These are phyloP conservation scores for Luidia sarsii DNA, from an alignment of 53 echinoderm and acorn worm species.

Conservation along the genomic window DNA sequence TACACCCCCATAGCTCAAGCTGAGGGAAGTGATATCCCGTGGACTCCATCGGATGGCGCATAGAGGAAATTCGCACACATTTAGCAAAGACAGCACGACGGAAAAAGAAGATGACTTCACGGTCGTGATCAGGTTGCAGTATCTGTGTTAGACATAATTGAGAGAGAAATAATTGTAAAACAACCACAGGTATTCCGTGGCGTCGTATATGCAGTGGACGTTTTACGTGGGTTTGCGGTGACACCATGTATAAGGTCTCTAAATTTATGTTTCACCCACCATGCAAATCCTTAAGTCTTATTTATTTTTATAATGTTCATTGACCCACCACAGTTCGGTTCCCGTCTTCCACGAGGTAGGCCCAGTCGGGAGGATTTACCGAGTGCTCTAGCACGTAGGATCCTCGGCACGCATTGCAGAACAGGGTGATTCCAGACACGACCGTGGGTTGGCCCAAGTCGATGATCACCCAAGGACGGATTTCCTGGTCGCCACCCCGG, in stretches of 20 bases:
- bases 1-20: constrained; percentile 8
- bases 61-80: not conserved
- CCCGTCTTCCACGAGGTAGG: not conserved
- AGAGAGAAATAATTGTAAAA: not conserved
- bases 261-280: too few species aligned
- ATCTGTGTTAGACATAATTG: not conserved
- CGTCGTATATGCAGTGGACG: too few species aligned
- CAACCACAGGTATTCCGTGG: too few species aligned
- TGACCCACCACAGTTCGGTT: not conserved
- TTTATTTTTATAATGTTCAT: too few species aligned
- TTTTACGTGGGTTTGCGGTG: too few species aligned
- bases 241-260: not conserved
- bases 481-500: too few species aligned
- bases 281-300: too few species aligned
- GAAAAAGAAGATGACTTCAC: not conserved
- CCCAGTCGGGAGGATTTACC: not conserved
- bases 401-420: not conserved
- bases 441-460: constrained; percentile 4
- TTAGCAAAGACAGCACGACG: not conserved
- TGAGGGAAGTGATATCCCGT: not conserved
- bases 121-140: not conserved
- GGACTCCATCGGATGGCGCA: too few species aligned
- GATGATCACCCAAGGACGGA: not conserved
- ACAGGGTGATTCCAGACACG: constrained; percentile 5
- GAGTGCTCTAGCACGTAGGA: not conserved